Conservation (phyloP, 2,113 vertebrate species). For the Limnothrissa miodon region DNA sequence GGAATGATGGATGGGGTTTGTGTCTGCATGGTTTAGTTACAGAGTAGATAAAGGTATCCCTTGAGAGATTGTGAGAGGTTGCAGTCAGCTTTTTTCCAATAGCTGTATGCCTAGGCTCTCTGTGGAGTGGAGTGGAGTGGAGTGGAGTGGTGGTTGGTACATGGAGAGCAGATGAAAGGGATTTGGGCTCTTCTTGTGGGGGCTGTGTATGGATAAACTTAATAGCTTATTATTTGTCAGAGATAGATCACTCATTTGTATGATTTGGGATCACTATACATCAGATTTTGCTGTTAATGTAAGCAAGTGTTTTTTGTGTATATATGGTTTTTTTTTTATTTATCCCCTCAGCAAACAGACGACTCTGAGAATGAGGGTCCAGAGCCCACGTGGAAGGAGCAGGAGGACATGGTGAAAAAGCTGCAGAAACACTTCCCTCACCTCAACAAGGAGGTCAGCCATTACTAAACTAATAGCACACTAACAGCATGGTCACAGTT, state of each 20-base stretch:
- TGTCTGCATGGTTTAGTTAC: not conserved
- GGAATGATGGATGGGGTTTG: not conserved
- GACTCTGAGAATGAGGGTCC: conserved; percentile 62
- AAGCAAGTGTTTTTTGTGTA: not conserved
- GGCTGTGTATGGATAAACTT: not conserved
- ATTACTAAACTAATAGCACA: not conserved
- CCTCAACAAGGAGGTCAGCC: conserved; percentile 76
- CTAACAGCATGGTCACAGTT: too few species aligned
- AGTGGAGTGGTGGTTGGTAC: not conserved
- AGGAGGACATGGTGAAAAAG: conserved; percentile 77
- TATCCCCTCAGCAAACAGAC: conserved; percentile 57
- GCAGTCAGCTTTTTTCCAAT: too few species aligned
- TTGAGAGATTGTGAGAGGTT: not conserved
- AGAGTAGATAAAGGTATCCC: not conserved
- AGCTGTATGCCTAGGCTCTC: not conserved
- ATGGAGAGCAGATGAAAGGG: not conserved
- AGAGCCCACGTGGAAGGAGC: conserved; percentile 71
- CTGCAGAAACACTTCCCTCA: conserved; percentile 77
- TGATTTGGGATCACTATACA: not conserved
- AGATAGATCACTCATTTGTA: not conserved
- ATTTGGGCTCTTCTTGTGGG: not conserved
- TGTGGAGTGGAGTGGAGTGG: not conserved
- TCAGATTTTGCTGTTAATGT: not conserved
- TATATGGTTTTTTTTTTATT: conserved; percentile 32
- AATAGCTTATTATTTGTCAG: too few species aligned